phyloP scores from a whole-genome alignment of 2,113 vertebrate genomes.

The Sinocyclocheilus anshuiensis region DNA sequence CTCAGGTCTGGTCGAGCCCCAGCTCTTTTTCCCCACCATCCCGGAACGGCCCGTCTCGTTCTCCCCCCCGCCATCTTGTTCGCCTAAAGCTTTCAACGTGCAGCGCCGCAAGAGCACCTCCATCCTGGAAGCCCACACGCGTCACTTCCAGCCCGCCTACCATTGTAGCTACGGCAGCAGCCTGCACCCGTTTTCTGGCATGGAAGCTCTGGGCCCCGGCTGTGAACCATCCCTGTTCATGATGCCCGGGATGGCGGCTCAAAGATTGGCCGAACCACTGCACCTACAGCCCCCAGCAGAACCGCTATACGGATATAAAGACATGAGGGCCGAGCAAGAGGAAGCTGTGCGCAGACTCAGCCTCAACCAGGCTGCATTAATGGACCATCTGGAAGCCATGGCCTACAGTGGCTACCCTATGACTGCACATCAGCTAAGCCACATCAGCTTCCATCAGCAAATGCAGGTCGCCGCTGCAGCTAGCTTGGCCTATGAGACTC shows the following conservation, averaged over 20 bases:
- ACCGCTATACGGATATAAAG: slow-evolving; percentile 79
- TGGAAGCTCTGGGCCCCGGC: slow-evolving; percentile 71
- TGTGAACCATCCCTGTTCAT: slow-evolving; percentile 65
- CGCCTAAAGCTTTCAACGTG: slow-evolving; percentile 86
- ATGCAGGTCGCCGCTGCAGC: slow-evolving; percentile 78
- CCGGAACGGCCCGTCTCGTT: slow-evolving; percentile 93
- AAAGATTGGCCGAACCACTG: slow-evolving; percentile 82
- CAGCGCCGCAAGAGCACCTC: slow-evolving; percentile 98
- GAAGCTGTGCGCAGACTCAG: slow-evolving; percentile 85
- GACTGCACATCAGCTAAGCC: slow-evolving; percentile 72
- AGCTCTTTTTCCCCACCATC: slow-evolving; percentile 90
- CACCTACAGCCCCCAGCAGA: slow-evolving; percentile 79
- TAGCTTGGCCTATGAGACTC: slow-evolving; percentile 81
- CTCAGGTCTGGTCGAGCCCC: slow-evolving; percentile 85
- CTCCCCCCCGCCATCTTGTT: slow-evolving; percentile 90
- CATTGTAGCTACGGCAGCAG: slow-evolving; percentile 82
- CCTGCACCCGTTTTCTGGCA: slow-evolving; percentile 81
- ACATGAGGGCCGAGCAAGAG: slow-evolving; percentile 83
- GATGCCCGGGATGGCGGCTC: slow-evolving; percentile 78
- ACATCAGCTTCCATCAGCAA: slow-evolving; percentile 75
- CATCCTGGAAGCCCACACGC: slow-evolving; percentile 92
- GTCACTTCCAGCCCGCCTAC: slow-evolving; percentile 88
- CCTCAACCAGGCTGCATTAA: slow-evolving; percentile 85
- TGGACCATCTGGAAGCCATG: slow-evolving; percentile 79
- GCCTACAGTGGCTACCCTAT: slow-evolving; percentile 74